These are phyloP conservation scores for Aelia acuminata DNA, from an alignment of 2,888 invertebrate genomes.

Conservation along the genomic window DNA sequence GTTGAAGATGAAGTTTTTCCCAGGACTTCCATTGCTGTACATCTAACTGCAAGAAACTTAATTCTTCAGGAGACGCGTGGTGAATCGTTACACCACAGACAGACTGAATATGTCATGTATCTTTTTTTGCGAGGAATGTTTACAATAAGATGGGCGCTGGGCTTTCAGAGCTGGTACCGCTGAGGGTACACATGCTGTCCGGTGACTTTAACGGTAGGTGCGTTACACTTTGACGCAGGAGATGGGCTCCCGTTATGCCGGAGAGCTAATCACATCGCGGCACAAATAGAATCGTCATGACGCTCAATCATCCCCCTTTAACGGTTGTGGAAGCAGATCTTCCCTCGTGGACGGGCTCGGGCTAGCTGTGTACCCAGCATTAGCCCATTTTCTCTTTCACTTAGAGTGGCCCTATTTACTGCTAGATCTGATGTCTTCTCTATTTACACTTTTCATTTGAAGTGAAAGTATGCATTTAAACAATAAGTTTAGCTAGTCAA, in stretches of 20 bases:
- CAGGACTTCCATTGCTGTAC: neutral
- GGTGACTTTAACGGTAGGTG: conserved; percentile 37
- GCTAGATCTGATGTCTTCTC: neutral
- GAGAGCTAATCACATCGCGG: conserved; percentile 21
- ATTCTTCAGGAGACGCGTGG: neutral
- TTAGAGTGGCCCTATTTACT: neutral
- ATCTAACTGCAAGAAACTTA: neutral
- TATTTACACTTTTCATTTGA: neutral
- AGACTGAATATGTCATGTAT: neutral
- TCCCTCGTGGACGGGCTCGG: neutral
- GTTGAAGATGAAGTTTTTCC: too few relatives aligned
- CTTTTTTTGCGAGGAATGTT: neutral
- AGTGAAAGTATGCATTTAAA: neutral
- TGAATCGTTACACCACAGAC: neutral
- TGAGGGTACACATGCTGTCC: neutral
- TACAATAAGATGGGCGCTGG: neutral
- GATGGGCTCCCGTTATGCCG: neutral
- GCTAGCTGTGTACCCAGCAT: neutral
- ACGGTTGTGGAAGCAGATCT: conserved; percentile 1
- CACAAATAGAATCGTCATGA: conserved; percentile 37
- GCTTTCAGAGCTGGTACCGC: neutral
- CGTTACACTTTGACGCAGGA: conserved; percentile 10
- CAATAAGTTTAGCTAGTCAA: neutral
- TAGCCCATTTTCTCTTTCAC: conserved; percentile 13
- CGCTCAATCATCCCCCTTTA: neutral